Base-by-base conservation (phyloP, 2,113 vertebrate species). In the Piaya cayana region DNA sequence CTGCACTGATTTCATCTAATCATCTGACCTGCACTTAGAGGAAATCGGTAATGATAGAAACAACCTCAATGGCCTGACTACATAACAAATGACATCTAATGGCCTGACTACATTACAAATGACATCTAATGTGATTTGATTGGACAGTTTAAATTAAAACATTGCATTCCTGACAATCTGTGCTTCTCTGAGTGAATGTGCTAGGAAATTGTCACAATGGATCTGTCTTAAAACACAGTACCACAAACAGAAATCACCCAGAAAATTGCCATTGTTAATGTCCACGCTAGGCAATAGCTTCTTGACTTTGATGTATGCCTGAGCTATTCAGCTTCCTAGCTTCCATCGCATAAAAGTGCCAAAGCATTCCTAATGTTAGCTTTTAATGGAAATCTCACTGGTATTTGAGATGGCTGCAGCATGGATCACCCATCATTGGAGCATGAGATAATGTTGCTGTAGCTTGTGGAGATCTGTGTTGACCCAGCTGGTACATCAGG, bases 281-380 rank as follows among this genome's bases (percentile, higher is more conserved):
- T 32, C 63, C 71, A 86, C 71, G 63, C 30, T 56, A 70, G 19
- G 47, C 79, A 88, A 94, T 86, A 95, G 12, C 34, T 94, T 87
- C 85, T 82, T 74, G 79, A 75, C 90, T 93, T 94, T 96, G 85
- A 96, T 93, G 87, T 74, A 30, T 75, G 34, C 83, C 82, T 71
- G 79, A 88, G 65, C 34, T 85, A 45, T 89, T 85, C 78, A 89
- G 60, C 27, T 80, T 83, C 49, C 86, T 81, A 93, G n/a, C n/a
- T 83, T 81, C 56, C 26, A 65, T 15, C 80, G 45, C 82, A 69
- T 29, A n/a, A 6, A 52, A 92, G 49, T 60, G 62, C 42, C 64
- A 78, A 88, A 68, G 21, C 34, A 90, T 77, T 90, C 64, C 14
- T 52, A 88, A 36, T 19, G 77, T 39, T 37, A 83, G 19, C 52